These are phyloP conservation scores for Merodon equestris DNA, from an alignment of 2,888 invertebrate genomes.

Conservation along the genomic window DNA sequence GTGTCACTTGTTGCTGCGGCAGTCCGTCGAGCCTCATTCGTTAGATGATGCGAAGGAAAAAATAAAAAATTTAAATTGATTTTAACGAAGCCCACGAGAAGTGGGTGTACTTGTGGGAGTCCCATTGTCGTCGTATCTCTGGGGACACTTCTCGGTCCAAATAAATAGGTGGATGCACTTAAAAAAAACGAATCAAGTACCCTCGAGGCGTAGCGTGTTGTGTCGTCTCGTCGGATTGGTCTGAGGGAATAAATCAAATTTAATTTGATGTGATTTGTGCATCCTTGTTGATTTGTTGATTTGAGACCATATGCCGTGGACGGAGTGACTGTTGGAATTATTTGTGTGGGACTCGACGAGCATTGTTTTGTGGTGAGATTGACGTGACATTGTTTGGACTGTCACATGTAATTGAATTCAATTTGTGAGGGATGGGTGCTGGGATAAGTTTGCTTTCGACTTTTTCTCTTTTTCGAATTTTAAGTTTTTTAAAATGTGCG, in stretches of 20 bases:
- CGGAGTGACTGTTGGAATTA: conserved; percentile 37
- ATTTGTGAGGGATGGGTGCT: conserved; percentile 53
- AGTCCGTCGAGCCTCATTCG: conserved; percentile 25
- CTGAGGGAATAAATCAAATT: conserved; percentile 57
- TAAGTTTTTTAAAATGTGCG: neutral
- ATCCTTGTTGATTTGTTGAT: conserved; percentile 67
- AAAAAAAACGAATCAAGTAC: conserved; percentile 55
- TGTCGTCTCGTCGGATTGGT: too few relatives aligned
- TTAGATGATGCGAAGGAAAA: neutral
- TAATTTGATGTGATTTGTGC: conserved; percentile 69
- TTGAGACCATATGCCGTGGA: conserved; percentile 44
- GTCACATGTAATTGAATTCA: conserved; percentile 58
- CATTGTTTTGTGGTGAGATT: conserved; percentile 50
- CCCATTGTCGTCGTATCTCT: neutral
- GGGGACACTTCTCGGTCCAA: neutral
- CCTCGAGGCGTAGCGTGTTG: conserved; percentile 20
- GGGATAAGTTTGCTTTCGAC: too few relatives aligned
- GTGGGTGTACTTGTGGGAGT: conserved; percentile 43
- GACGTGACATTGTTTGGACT: conserved; percentile 67
- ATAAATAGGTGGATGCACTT: conserved; percentile 49
- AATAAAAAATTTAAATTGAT: conserved; percentile 46
- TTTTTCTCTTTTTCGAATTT: too few relatives aligned
- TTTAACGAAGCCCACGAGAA: conserved; percentile 19
- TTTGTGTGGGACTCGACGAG: conserved; percentile 62
- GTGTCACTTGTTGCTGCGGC: conserved; percentile 51